Evolutionary conservation across 1,140 invertebrate genomes (phyloP).

Genomic region (Heterodera carotae): DNA sequence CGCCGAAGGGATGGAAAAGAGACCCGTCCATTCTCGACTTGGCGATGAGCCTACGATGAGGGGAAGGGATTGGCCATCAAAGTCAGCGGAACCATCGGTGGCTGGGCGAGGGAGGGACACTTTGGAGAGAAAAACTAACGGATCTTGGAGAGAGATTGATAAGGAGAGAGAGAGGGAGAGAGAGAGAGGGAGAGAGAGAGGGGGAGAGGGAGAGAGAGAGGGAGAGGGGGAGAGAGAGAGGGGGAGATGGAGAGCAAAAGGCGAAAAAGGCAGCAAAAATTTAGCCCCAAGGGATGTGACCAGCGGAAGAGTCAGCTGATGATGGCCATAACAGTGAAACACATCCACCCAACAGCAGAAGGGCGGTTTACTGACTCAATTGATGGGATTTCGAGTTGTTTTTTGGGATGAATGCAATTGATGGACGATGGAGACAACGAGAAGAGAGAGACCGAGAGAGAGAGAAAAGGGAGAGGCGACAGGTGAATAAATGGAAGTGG

Average conservation of each 20-base stretch:
- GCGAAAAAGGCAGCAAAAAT: background rate
- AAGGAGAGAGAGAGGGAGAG: background rate
- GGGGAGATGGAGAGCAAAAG: background rate
- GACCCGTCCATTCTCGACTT: background rate
- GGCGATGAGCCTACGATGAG: background rate
- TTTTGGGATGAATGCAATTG: background rate
- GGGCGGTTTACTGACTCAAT: no score
- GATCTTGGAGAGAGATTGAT: background rate
- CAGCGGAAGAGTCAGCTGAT: background rate
- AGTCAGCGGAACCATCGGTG: background rate
- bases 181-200: no score
- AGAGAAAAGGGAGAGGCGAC: background rate
- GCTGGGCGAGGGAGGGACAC: background rate
- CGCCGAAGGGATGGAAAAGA: background rate
- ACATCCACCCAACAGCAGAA: background rate
- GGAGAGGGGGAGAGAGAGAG: no score
- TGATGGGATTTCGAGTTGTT: background rate
- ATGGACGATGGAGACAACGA: background rate
- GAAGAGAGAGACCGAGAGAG: background rate
- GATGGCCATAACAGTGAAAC: no score
- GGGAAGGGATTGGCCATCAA: background rate
- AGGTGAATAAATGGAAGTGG: no score
- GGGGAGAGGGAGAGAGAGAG: no score
- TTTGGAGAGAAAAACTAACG: background rate
- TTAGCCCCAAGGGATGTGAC: background rate